Base-by-base conservation (phyloP, 2,888 invertebrate genomes). In the Helleia helle region DNA sequence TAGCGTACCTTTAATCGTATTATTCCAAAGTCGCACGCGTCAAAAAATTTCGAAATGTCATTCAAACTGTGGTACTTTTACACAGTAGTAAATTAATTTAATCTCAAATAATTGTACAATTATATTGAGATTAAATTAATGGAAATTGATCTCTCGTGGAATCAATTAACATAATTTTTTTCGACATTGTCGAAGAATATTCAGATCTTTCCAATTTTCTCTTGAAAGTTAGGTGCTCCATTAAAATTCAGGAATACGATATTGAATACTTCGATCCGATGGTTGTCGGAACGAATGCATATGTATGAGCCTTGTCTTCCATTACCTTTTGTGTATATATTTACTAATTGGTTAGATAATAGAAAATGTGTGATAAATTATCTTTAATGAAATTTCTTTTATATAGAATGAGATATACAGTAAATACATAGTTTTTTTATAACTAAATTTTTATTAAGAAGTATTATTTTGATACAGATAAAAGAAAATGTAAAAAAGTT, bases 161-260 rank as follows among this genome's bases (percentile, higher is more conserved):
- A 74, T 70, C 73, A 62, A 79, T 77, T 77, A 72, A 64, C 75
- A 77, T 74, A 70, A 68, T 46, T 75, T 76, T 71, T 73, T 71
- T 67, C 61, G 54, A 67, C 71, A 74, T 69, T 68, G 65, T 56
- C 62, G 62, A 58, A 57, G 77, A 76, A 77, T 80, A 80, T 80
- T 77, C 75, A 76, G 73, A 76, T 68, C 56, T 62, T 59, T 72
- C 62, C 72, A 75, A 76, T 77, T 74, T 76, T 70, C 69, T 64
- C 61, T 62, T 63, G 56, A 63, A 71, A 71, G 68, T 65, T 67
- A 70, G 66, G 64, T 64, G 65, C 66, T 73, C 64, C 59, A 71
- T 75, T 75, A 64, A 66, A 69, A 71, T 74, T 71, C 69, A 62
- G 65, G 63, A 68, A 66, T 67, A 65, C 55, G 51, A 59, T 74